Evolutionary conservation across 2,888 invertebrate genomes (phyloP), one percentile per base, ranked within the genome.

Genomic region (Melanostoma mellinum): DNA sequence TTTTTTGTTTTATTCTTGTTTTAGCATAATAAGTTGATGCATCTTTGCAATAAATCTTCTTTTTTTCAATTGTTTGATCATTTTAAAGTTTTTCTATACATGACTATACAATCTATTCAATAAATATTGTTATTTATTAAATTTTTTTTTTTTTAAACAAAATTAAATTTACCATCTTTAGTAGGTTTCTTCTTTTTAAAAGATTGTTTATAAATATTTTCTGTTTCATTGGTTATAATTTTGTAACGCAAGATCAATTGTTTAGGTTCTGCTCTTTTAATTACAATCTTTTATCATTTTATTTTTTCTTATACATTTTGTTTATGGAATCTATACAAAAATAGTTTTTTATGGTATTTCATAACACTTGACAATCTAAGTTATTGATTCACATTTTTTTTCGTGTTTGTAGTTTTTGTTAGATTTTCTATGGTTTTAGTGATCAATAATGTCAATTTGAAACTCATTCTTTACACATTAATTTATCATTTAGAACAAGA

Each of bases 321-420:
- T 68, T 58, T 61, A 50, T 67, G 69, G 69, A 75, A 79, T 84
- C 74, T 84, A 71, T 84, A 84, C 81, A 84, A 84, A 84, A 84
- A 84, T 84, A 84, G 82, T 84, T 73, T 82, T 61, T 63, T 82
- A 78, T 84, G 82, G 82, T 84, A 73, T 77, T 73, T 68, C 48
- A 61, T 82, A 84, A 84, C 74, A 74, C 73, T 84, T 78, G 63
- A 78, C 73, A 84, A 69, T 78, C 63, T 82, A 78, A 69, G 78
- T 69, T 63, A 69, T 74, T 69, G 58, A 60, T 77, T 73, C 35
- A 60, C 30, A 52, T 58, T 65, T 42, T 33, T 9, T 33, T 32
- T 53, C 2, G 6, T 52, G 6, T 44, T 55, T 67, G 9, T 58
- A 36, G 36, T 9, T 10, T 55, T 63, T 10, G 4, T 68, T 53